Evolutionary conservation across 2,888 invertebrate species (phyloP), one percentile per base, ranked within the genome.

Genomic region (Autographa pulchrina): DNA sequence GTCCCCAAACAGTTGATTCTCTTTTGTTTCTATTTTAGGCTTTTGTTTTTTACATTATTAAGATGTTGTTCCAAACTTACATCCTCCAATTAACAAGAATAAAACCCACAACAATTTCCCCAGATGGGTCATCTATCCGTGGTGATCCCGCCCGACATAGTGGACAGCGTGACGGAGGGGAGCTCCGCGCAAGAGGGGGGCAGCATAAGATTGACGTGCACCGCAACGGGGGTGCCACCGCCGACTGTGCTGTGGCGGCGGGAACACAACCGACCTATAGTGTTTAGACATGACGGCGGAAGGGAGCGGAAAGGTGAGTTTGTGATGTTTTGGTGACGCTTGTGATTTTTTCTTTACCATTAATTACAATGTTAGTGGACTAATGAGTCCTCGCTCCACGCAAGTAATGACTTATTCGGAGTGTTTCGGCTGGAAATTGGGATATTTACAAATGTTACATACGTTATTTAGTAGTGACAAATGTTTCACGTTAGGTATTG

Each of bases 51-150:
- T 38, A 2, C 8, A 38, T 11, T 38, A 11, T 38, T 25, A 11
- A 35, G 35, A 6, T 11, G 38, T 38, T 11, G 11, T 38, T 2
- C 38, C 11, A 38, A 11, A 11, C 1, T 38, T 16, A 3, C 4
- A 14, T 16, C 16, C 14, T 16, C 6, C 43, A 43, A 43, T 43
- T 43, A 43, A 3, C 43, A 18, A 9, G 11, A 18, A 11, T 1
- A 18, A 13, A 25, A 25, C 8, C 11, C 54, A 13, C 54, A 20
- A 56, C 25, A 25, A 25, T 81, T 78, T 78, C 73, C 65, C 66
- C 94, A 98, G 98, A 98, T 98, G 96, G 99, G 98, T 75, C 97
- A 97, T 88, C 96, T 99, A 88, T 97, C 98, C 90, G 98, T 99
- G 79, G 98, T 98, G 75, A 98, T 98, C 86, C 98, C 98, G 14